Evolutionary conservation across 2,888 invertebrate species (phyloP), one percentile per base, ranked within the genome.

Genomic region (Junonia oenone): DNA sequence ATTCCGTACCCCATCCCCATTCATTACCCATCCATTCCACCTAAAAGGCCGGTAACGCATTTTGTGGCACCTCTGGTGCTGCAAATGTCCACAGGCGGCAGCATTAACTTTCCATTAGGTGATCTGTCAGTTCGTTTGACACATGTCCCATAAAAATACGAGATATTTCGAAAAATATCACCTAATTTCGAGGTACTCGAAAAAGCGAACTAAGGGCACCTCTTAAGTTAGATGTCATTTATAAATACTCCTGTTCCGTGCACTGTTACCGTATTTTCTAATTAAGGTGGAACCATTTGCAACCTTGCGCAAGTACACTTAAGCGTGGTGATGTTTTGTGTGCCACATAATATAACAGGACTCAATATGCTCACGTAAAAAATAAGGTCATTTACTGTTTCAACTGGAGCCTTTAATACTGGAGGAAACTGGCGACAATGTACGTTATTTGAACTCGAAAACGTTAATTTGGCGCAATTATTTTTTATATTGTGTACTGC

Each of bases 281-380:
- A 55, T 55, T 45, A 50, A 45, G 13, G 37, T 45, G 49, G 13
- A 55, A 45, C 45, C 45, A 45, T 55, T 50, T 45, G 49, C 49
- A 26, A 37, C 55, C 37, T 45, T 37, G 37, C 45, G 27, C 27
- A 33, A 45, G 45, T 29, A 33, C 49, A 29, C 37, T 49, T 45
- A n/a, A 27, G 35, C 27, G 29, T 27, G 15, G 8, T 52, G 55
- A 56, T 51, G 35, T 43, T 43, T 40, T 43, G 15, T 15, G 15
- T 37, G n/a, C n/a, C 26, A 43, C 14, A 43, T 26, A 26, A 26
- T n/a, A 43, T 26, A 43, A 43, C 43, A 43, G 43, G 26, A 43
- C 43, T 43, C 43, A 43, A 43, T 43, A 43, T 26, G 43, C 13
- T 26, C 26, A 26, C 17, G 22, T 26, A 11, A 26, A 43, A 43